Conservation (phyloP, 2,888 invertebrate species). For the Ophion ventricosus region DNA sequence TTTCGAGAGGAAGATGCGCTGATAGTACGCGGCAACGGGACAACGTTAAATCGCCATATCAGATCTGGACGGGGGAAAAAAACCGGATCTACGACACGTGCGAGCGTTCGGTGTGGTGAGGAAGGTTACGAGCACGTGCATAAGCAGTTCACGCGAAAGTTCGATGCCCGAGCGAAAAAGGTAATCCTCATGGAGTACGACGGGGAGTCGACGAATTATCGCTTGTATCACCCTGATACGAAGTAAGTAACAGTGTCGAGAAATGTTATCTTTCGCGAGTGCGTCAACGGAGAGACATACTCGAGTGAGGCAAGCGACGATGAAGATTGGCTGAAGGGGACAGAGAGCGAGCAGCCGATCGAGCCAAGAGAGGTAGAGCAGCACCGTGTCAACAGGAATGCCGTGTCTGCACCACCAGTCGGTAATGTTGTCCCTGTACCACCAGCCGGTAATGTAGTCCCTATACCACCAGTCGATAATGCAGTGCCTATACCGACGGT, state of each 20-base stretch:
- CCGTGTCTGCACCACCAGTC: neutral
- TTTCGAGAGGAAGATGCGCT: too few species aligned
- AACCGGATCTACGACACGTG: slow-evolving; percentile 64
- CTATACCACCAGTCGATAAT: neutral
- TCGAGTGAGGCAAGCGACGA: neutral
- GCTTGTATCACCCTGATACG: slow-evolving; percentile 36
- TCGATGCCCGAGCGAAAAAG: slow-evolving; percentile 68
- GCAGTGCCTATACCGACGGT: neutral
- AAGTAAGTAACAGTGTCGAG: slow-evolving; percentile 20
- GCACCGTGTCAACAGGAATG: too few species aligned
- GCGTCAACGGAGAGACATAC: neutral
- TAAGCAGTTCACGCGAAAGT: slow-evolving; percentile 61
- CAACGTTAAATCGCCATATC: slow-evolving; percentile 35
- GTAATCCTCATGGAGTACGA: slow-evolving; percentile 62
- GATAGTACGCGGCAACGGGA: neutral
- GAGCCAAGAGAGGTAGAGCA: neutral
- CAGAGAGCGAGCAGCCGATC: neutral
- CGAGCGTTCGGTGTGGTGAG: slow-evolving; percentile 59
- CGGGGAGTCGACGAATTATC: slow-evolving; percentile 50
- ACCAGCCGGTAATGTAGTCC: slow-evolving; percentile 2
- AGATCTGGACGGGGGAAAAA: slow-evolving; percentile 55
- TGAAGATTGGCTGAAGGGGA: neutral
- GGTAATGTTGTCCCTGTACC: neutral
- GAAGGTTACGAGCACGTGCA: slow-evolving; percentile 64
- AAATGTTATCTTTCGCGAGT: slow-evolving; percentile 21